Evolutionary conservation across 2,113 vertebrate species (phyloP).

Genomic region (Notechis scutatus): DNA sequence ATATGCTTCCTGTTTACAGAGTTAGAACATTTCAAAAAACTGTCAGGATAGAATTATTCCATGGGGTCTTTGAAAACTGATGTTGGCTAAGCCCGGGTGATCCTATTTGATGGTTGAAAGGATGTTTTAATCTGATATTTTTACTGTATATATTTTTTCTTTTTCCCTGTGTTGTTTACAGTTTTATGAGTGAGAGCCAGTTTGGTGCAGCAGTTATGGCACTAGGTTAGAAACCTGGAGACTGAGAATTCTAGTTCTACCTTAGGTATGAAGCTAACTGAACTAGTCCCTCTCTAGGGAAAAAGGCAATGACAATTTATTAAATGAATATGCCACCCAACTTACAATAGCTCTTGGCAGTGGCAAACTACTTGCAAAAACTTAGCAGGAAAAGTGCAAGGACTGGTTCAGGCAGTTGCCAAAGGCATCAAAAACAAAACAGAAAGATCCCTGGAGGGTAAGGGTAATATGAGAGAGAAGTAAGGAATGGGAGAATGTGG

Average conservation of each 20-base stretch:
- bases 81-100: neutral
- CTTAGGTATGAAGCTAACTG: neutral
- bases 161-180: neutral
- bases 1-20: neutral
- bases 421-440: neutral
- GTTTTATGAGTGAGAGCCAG: neutral
- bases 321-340: neutral
- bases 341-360: neutral
- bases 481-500: no score
- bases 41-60: neutral
- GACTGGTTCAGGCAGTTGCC: neutral
- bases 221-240: neutral
- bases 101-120: neutral
- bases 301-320: neutral
- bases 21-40: neutral
- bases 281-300: neutral
- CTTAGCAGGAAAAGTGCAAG: neutral
- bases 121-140: neutral
- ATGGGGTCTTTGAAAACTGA: neutral
- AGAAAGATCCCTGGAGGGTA: neutral
- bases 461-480: neutral
- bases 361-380: neutral
- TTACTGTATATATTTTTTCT: neutral
- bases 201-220: neutral
- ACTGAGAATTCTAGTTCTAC: neutral